A percentile compares a stretch with the other conserved stretches of the same genome.
Conservation (phyloP, 2,888 invertebrate species). For the Crossocerus cetratus region DNA sequence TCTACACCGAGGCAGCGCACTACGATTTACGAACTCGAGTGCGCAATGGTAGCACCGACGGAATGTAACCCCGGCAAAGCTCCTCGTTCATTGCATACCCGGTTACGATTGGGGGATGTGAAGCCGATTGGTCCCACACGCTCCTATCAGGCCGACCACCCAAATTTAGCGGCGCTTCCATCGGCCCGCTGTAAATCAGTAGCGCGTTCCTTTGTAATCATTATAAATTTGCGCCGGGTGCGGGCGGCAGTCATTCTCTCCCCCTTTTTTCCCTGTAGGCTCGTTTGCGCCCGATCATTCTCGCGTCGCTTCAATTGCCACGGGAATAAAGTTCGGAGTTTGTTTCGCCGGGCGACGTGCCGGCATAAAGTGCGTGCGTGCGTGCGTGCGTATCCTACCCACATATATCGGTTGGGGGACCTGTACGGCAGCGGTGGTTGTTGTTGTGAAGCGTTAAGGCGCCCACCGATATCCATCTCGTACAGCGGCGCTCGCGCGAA, state of each 20-base stretch:
- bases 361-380: slow-evolving; percentile 36
- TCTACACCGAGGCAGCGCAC: slow-evolving; percentile 2
- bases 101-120: too few species aligned
- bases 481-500: slow-evolving; percentile 61
- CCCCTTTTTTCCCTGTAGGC: slow-evolving; percentile 22
- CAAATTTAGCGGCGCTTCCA: too few species aligned
- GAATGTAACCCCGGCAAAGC: neutral
- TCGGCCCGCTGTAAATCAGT: too few species aligned
- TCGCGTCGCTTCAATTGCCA: slow-evolving; percentile 47
- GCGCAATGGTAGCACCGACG: neutral
- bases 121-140: too few species aligned
- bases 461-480: slow-evolving; percentile 65
- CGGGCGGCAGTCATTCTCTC: slow-evolving; percentile 37
- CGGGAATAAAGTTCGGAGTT: slow-evolving; percentile 37
- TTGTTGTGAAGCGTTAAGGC: slow-evolving; percentile 19
- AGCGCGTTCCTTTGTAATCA: slow-evolving; percentile 37
- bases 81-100: neutral
- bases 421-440: slow-evolving; percentile 33
- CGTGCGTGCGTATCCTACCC: slow-evolving; percentile 20
- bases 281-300: slow-evolving; percentile 50
- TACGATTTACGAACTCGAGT: slow-evolving; percentile 56
- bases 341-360: slow-evolving; percentile 28
- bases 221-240: slow-evolving; percentile 40
- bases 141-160: too few species aligned
- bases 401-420: slow-evolving; percentile 10